phyloP scores from a whole-genome alignment of 2,888 invertebrate genomes.

The Caenorhabditis panamensis region DNA sequence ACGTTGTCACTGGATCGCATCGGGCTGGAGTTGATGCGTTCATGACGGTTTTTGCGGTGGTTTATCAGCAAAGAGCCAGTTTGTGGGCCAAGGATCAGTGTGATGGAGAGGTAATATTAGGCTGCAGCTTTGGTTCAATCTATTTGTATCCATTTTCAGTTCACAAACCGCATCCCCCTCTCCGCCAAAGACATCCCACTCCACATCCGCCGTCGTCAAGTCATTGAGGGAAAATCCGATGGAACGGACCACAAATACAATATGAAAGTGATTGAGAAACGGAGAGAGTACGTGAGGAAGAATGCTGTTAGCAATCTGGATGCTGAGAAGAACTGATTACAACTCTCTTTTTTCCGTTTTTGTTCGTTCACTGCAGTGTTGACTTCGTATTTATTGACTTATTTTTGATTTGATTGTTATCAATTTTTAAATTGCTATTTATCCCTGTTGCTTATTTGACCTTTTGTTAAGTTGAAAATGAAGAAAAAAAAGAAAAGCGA shows the following conservation, averaged over 20 bases:
- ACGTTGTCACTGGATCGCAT: constrained; percentile 63
- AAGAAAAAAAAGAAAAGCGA: too few relatives aligned
- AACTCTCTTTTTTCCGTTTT: too few relatives aligned
- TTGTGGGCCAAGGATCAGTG: constrained; percentile 37
- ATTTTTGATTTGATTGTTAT: too few relatives aligned
- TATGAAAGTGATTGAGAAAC: constrained; percentile 38
- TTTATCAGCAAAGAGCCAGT: constrained; percentile 68
- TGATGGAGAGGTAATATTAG: constrained; percentile 30
- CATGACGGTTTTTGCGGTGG: constrained; percentile 77
- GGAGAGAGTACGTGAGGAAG: constrained; percentile 21
- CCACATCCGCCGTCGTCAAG: constrained; percentile 25
- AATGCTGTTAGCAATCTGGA: constrained; percentile 34
- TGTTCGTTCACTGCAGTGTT: too few relatives aligned
- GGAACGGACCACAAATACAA: constrained; percentile 18
- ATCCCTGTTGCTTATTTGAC: too few relatives aligned
- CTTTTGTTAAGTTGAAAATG: too few relatives aligned
- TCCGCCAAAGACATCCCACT: constrained; percentile 54
- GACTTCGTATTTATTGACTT: too few relatives aligned
- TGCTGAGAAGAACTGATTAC: too few relatives aligned
- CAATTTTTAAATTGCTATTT: too few relatives aligned
- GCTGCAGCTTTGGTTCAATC: neutral
- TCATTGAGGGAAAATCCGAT: constrained; percentile 18
- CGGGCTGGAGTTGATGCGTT: constrained; percentile 79
- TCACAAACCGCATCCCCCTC: constrained; percentile 43
- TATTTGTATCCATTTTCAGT: constrained; percentile 27